Evolutionary conservation across 2,113 vertebrate genomes (phyloP).

Genomic region (Callocephalon fimbriatum): DNA sequence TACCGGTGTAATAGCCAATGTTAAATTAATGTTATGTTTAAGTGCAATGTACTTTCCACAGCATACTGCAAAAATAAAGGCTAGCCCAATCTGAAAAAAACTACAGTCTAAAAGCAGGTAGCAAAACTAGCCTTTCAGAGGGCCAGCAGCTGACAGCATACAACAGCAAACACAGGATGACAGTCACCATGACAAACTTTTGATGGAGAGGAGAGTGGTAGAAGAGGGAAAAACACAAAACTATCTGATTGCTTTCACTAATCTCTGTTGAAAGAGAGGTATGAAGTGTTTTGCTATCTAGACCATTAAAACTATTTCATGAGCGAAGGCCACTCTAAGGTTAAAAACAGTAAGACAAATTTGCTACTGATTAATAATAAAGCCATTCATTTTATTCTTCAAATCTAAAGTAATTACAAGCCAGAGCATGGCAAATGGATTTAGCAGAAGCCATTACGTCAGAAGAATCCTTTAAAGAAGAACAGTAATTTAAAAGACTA

Average conservation of each 20-base stretch:
- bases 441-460: constrained; percentile 70
- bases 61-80: background rate
- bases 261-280: constrained; percentile 44
- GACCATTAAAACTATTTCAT: constrained; percentile 58
- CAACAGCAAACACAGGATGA: background rate
- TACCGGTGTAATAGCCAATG: background rate
- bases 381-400: constrained; percentile 75
- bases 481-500: constrained; percentile 75
- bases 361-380: constrained; percentile 76
- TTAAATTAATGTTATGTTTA: background rate
- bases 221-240: background rate
- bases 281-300: constrained; percentile 59
- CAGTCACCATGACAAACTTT: constrained; percentile 18
- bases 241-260: constrained; percentile 45
- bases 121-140: background rate
- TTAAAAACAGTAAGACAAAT: constrained; percentile 76
- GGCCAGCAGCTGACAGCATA: background rate
- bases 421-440: constrained; percentile 73
- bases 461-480: constrained; percentile 75
- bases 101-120: background rate
- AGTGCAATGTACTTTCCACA: background rate
- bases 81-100: background rate
- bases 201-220: background rate
- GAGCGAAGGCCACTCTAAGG: constrained; percentile 68
- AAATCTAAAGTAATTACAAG: constrained; percentile 76